phyloP scores from a whole-genome alignment of 2,797 vertebrate genomes.

The Halcyon badia region DNA sequence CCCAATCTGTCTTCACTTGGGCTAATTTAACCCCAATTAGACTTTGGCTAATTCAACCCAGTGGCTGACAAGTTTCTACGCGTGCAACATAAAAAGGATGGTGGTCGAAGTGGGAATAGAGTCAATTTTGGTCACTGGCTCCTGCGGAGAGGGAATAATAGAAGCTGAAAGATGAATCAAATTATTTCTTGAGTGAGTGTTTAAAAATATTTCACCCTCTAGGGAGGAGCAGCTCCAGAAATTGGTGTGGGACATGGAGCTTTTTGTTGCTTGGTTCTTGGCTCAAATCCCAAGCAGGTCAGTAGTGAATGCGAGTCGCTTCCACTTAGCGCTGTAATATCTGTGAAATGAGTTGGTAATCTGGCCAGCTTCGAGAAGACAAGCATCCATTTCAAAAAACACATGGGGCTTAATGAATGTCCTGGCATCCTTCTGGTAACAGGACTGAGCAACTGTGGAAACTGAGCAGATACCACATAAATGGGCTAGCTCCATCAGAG shows the following conservation, averaged over 20 bases:
- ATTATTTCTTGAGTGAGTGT: constrained; percentile 51
- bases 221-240: constrained; percentile 25
- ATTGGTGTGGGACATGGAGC: constrained; percentile 9
- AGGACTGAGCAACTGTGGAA: neutral
- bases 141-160: constrained; percentile 17
- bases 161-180: constrained; percentile 47
- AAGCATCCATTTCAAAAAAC: neutral
- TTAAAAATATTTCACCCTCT: constrained; percentile 54
- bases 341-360: neutral
- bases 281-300: neutral
- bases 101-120: constrained; percentile 12
- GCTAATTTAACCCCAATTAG: neutral
- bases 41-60: neutral
- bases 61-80: neutral
- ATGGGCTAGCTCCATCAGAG: neutral
- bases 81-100: neutral
- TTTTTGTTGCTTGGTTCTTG: constrained; percentile 17
- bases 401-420: neutral
- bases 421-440: neutral
- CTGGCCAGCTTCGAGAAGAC: neutral
- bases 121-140: neutral
- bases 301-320: neutral
- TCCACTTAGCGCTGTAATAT: neutral
- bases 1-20: neutral
- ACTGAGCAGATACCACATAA: neutral